A percentile compares a stretch with the other conserved stretches of the same genome.
Evolutionary conservation across 1,140 invertebrate genomes (phyloP).

Genomic region (Melanaphis sacchari): DNA sequence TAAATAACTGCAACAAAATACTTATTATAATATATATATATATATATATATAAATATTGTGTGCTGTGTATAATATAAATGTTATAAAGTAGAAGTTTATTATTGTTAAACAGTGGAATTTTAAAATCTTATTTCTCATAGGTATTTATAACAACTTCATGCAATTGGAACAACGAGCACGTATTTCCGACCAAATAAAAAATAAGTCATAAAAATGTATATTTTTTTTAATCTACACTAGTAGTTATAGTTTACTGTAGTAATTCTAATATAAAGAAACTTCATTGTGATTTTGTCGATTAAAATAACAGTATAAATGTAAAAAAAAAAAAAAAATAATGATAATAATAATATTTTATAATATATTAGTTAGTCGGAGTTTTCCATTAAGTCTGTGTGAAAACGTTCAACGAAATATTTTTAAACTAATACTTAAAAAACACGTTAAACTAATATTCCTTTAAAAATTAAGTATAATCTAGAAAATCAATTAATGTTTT

Average conservation of each 20-base stretch:
- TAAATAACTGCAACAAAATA: neutral
- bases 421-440: neutral
- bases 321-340: no score
- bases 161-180: conserved; percentile 13
- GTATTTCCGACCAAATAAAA: conserved; percentile 36
- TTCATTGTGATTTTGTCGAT: neutral
- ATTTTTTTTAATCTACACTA: neutral
- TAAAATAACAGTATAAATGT: neutral
- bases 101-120: conserved; percentile 36
- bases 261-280: neutral
- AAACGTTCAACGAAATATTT: neutral
- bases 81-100: neutral
- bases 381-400: neutral
- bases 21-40: neutral
- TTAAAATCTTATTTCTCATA: neutral
- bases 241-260: neutral
- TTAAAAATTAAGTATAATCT: neutral
- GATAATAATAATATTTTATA: neutral
- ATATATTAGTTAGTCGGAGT: neutral
- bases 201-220: conserved; percentile 17
- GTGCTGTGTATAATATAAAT: conserved; percentile 10
- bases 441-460: neutral
- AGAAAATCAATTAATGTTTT: neutral
- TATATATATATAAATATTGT: neutral
- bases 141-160: neutral